Evolutionary conservation across 2,888 invertebrate genomes (phyloP).

Genomic region (Cotesia congregata): DNA sequence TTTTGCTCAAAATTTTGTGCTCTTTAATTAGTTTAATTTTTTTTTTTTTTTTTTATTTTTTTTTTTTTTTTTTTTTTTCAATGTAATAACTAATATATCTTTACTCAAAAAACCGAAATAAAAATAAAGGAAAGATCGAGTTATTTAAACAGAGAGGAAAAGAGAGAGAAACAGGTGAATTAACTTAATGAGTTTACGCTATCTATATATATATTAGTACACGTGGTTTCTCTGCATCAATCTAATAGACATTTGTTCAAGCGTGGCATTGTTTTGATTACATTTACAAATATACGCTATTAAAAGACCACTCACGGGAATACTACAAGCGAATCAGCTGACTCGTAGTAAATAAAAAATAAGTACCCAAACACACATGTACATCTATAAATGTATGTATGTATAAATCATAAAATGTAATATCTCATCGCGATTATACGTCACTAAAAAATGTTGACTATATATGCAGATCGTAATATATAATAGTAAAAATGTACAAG

Average conservation of each 20-base stretch:
- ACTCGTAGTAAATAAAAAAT: conserved; percentile 11
- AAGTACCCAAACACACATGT: not conserved
- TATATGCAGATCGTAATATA: conserved; percentile 2
- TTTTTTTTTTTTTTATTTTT: too few species aligned
- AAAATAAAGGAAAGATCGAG: too few species aligned
- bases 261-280: conserved; percentile 36
- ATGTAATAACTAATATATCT: too few species aligned
- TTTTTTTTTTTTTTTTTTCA: too few species aligned
- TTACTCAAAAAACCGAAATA: too few species aligned
- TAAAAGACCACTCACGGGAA: conserved; percentile 26
- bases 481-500: not conserved
- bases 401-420: not conserved
- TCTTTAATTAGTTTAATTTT: too few species aligned
- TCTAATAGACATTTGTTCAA: conserved; percentile 23
- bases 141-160: not conserved
- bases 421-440: conserved; percentile 10
- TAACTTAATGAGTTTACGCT: not conserved
- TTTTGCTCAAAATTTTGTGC: too few species aligned
- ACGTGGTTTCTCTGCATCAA: conserved; percentile 21
- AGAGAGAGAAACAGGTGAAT: not conserved
- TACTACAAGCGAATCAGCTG: not conserved
- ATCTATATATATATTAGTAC: not conserved
- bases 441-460: conserved; percentile 18
- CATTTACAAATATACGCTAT: conserved; percentile 29
- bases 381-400: not conserved